Percentiles rank a stretch among this genome's conserved stretches.
These are phyloP conservation scores for Anarhynchus alexandrinus DNA, from an alignment of 2,113 vertebrate species.

Conservation along the genomic window DNA sequence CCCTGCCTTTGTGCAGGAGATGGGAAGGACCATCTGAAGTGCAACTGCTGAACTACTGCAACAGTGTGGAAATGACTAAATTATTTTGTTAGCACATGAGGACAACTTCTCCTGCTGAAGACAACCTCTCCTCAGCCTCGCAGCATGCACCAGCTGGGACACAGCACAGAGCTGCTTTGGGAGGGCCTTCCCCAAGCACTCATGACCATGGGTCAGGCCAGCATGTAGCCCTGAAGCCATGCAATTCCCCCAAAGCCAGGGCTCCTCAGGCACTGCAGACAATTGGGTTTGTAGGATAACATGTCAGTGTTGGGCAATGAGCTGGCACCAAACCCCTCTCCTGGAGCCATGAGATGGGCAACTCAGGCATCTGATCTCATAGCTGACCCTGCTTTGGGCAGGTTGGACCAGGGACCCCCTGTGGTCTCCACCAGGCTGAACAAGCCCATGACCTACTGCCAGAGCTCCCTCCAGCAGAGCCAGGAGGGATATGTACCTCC, in stretches of 20 bases:
- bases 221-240: neutral
- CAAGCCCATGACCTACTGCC: neutral
- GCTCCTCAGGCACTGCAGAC: neutral
- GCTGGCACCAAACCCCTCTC: neutral
- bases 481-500: neutral
- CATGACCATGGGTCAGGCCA: neutral
- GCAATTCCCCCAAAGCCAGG: neutral
- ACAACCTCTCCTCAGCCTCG: neutral
- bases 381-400: neutral
- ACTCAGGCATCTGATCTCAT: neutral
- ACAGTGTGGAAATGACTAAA: neutral
- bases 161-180: neutral
- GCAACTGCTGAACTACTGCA: neutral
- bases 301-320: accelerated
- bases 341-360: neutral
- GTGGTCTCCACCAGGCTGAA: neutral
- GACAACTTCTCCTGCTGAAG: neutral
- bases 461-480: neutral
- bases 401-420: neutral
- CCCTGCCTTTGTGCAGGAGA: neutral
- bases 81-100: neutral
- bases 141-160: neutral
- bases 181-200: neutral
- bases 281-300: neutral
- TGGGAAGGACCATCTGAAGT: neutral